Percentiles rank a stretch among this genome's conserved stretches.
Conservation (phyloP, 2,888 invertebrate genomes). For the Gibbula magus region DNA sequence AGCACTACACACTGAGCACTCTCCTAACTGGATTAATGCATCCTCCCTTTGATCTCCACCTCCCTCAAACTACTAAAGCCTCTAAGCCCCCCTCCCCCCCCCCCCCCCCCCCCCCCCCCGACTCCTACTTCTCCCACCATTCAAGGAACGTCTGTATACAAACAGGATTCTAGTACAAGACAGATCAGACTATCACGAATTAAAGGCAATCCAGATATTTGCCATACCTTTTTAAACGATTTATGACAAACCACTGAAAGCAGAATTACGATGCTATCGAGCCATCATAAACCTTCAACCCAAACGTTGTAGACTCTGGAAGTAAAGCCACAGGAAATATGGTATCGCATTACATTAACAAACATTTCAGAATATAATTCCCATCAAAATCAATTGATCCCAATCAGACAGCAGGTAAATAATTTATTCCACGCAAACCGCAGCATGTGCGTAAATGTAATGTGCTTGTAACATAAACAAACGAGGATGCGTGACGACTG, state of each 20-base stretch:
- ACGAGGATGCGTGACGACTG: too few relatives aligned
- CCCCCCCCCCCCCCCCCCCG: conserved; percentile 74
- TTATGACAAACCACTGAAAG: neutral
- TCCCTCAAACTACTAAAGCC: neutral
- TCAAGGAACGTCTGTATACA: neutral
- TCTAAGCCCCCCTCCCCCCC: neutral
- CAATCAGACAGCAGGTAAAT: neutral
- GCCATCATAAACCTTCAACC: neutral
- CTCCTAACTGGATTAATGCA: too few relatives aligned
- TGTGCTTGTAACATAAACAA: too few relatives aligned
- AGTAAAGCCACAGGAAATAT: neutral
- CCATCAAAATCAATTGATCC: too few relatives aligned
- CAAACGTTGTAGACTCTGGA: neutral
- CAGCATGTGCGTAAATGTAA: too few relatives aligned
- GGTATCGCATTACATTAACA: neutral
- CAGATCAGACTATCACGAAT: conserved; percentile 1
- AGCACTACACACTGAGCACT: too few relatives aligned
- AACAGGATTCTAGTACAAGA: neutral
- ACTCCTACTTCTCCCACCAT: neutral
- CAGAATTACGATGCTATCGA: neutral
- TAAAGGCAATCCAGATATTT: neutral
- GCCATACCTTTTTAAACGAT: neutral
- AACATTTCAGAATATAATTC: neutral
- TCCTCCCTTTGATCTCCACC: neutral
- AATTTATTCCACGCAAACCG: neutral